phyloP scores from a whole-genome alignment of 2,888 invertebrate genomes.

The Silvanus unidentatus region DNA sequence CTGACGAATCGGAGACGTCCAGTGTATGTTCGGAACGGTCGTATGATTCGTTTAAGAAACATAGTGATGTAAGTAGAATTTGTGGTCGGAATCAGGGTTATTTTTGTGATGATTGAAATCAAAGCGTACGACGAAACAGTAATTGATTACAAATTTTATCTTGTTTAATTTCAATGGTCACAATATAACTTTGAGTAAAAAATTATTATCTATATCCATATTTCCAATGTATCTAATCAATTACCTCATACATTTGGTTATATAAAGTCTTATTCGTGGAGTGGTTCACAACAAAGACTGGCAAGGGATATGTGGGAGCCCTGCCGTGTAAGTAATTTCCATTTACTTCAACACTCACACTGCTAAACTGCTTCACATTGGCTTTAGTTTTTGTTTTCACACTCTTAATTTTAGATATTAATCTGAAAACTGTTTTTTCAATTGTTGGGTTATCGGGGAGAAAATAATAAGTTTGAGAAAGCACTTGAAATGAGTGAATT shows the following conservation, averaged over 20 bases:
- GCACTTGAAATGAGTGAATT: too few relatives aligned
- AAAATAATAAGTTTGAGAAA: too few relatives aligned
- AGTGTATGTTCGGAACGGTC: slow-evolving; percentile 92
- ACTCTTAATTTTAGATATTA: slow-evolving; percentile 23
- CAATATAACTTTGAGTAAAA: too few relatives aligned
- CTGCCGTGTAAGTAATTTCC: slow-evolving; percentile 41
- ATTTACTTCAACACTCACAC: neutral
- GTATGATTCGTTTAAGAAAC: slow-evolving; percentile 73
- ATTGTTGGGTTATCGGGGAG: too few relatives aligned
- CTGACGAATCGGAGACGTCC: slow-evolving; percentile 89
- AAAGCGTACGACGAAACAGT: too few relatives aligned
- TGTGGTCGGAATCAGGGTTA: too few relatives aligned
- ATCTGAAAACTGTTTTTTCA: neutral
- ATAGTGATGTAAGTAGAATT: slow-evolving; percentile 64
- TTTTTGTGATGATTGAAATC: too few relatives aligned
- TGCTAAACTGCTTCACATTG: slow-evolving; percentile 6
- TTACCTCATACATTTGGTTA: neutral
- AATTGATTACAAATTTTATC: slow-evolving; percentile 9
- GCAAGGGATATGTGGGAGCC: slow-evolving; percentile 58
- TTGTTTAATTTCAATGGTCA: too few relatives aligned
- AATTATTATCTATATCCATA: too few relatives aligned
- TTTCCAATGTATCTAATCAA: slow-evolving; percentile 20
- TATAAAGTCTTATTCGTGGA: slow-evolving; percentile 73
- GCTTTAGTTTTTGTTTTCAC: slow-evolving; percentile 11
- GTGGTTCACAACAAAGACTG: slow-evolving; percentile 71